Base-by-base conservation (phyloP, 1,140 invertebrate genomes). In the Saccostrea cuccullata region DNA sequence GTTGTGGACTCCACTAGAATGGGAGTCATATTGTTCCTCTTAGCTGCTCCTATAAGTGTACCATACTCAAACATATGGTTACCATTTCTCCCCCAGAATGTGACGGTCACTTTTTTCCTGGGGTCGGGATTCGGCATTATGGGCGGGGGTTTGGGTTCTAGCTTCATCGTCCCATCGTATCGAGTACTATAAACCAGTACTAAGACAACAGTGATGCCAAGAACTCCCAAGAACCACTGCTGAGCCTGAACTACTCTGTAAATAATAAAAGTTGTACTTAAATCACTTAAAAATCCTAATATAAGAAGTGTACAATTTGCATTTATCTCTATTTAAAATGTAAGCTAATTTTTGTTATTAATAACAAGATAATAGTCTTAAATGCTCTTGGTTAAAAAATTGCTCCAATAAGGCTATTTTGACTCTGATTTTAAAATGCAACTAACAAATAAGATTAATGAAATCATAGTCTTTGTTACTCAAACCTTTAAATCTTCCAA, bases 31-130 rank as follows among this genome's bases (percentile, higher is more conserved):
- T 92, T 92, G 82, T 92, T 91, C 5, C 86, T 55, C 3, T 90
- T 84, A 20, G 91, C 91, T 2, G 90, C 85, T 11, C 92, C 92
- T 23, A 92, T 88, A 2, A 93, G 84, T 2, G 91, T 89, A 17
- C 90, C 87, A 89, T 92, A 93, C 88, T 92, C 88, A 90, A 93
- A 93, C 91, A 93, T 91, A 58, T 92, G 91, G 87, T 93, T 93
- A 15, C 92, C 92, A 87, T 90, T 86, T 36, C 92, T 89, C 0
- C 92, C 92, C 84, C 87, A 90, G 82, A 90, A 91, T 0, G 89
- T 89, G 20, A 92, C 88, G 17, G 87, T 86, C 20, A 60, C 77
- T 26, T 58, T 85, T 30, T 64, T 85, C 26, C 84, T 85, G 15
- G 23, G 55, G 36, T 55, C 30, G 13, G 47, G 55, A 20, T 40